These are phyloP conservation scores for Hydropsyche tenuis DNA, from an alignment of 1,140 invertebrate genomes.

Conservation along the genomic window DNA sequence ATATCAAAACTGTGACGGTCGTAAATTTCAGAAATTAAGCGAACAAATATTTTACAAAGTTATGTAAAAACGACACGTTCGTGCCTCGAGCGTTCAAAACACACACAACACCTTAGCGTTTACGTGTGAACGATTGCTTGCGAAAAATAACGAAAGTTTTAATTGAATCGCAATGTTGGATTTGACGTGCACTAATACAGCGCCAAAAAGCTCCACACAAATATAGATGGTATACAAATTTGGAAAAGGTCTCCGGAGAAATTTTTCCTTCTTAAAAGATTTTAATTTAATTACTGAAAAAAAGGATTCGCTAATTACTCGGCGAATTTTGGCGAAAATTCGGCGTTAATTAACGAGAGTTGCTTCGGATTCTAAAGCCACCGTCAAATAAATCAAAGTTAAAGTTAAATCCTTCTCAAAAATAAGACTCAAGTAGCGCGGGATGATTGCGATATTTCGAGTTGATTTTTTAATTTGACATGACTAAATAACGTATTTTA, in stretches of 20 bases:
- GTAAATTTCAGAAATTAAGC: constrained; percentile 5
- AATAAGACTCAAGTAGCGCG: background rate
- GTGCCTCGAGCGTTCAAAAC: too few species aligned
- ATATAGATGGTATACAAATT: too few species aligned
- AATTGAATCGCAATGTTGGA: too few species aligned
- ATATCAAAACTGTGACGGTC: background rate
- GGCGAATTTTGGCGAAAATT: constrained; percentile 16
- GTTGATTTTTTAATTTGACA: too few species aligned
- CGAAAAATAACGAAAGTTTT: too few species aligned
- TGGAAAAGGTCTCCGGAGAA: background rate
- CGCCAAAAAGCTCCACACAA: too few species aligned
- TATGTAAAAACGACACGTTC: too few species aligned
- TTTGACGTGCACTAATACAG: too few species aligned
- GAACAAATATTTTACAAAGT: background rate
- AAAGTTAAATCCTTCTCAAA: constrained; percentile 13
- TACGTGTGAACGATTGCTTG: too few species aligned
- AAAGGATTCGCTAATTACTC: constrained; percentile 20
- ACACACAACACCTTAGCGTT: too few species aligned
- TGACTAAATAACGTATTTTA: too few species aligned
- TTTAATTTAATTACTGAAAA: constrained; percentile 27
- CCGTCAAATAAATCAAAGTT: constrained; percentile 25
- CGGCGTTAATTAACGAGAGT: constrained; percentile 22
- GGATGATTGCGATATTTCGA: background rate
- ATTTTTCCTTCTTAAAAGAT: constrained; percentile 3
- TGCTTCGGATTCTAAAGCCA: constrained; percentile 27